A percentile compares a stretch with the other conserved stretches of the same genome.
phyloP scores from a whole-genome alignment of 1,140 invertebrate genomes.

The Danaus plexippus region DNA sequence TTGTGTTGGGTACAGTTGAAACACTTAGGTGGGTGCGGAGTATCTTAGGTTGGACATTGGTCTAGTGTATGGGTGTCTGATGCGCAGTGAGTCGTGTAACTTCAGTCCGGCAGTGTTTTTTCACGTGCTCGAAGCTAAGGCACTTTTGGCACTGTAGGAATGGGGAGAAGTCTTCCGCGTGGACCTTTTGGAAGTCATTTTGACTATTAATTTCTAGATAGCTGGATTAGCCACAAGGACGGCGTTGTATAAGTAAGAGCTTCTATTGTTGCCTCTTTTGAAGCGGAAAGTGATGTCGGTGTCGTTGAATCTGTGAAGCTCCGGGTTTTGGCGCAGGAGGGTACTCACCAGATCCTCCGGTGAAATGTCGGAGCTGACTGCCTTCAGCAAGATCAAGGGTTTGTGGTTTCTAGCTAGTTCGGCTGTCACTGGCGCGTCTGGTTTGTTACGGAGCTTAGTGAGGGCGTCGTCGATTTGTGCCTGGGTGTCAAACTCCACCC shows the following conservation, averaged over 20 bases:
- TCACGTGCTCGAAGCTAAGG: conserved; percentile 16
- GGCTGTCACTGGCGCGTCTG: too few species aligned
- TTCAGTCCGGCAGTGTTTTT: conserved; percentile 1
- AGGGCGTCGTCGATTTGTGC: conserved; percentile 13
- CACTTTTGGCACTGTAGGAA: too few species aligned
- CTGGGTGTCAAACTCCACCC: too few species aligned
- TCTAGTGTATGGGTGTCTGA: conserved; percentile 1
- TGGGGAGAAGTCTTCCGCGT: too few species aligned
- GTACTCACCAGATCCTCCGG: not conserved
- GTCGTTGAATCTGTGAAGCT: too few species aligned
- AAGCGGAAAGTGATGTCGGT: too few species aligned
- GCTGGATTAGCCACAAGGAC: too few species aligned
- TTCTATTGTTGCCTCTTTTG: too few species aligned
- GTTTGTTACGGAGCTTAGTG: not conserved
- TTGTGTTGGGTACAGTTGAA: too few species aligned
- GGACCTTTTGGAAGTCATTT: too few species aligned
- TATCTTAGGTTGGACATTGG: conserved; percentile 5
- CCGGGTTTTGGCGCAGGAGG: conserved; percentile 8
- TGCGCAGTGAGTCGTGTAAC: not conserved
- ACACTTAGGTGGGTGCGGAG: not conserved
- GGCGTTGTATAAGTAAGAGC: conserved; percentile 14
- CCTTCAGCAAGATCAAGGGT: conserved; percentile 11
- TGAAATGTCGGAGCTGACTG: not conserved
- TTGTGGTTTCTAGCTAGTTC: not conserved
- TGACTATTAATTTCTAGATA: conserved; percentile 2